phyloP scores from a whole-genome alignment of 2,113 vertebrate genomes.

The Meles meles region DNA sequence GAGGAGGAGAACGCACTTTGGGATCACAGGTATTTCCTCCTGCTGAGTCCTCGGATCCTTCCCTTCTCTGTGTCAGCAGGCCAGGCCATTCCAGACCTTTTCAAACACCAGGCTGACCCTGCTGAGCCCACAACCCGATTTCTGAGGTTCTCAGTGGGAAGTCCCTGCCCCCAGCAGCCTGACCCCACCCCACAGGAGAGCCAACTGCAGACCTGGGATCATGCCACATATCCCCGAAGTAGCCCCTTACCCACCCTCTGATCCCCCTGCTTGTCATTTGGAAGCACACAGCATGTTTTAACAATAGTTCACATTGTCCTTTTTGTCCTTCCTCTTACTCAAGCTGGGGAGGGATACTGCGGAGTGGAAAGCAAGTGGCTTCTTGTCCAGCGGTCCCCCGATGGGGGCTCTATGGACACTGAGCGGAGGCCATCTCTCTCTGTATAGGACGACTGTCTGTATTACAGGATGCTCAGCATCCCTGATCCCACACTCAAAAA shows the following conservation, averaged over 20 bases:
- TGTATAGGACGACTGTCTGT: not conserved
- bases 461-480: too few species aligned
- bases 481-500: not conserved
- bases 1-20: fast-evolving
- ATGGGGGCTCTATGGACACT: fast-evolving
- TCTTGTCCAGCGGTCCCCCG: fast-evolving
- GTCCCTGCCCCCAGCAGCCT: not conserved
- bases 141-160: too few species aligned
- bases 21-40: too few species aligned
- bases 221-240: fast-evolving
- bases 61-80: too few species aligned
- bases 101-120: not conserved
- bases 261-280: too few species aligned
- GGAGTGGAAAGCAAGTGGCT: not conserved
- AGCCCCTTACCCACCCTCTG: not conserved
- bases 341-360: fast-evolving
- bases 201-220: not conserved
- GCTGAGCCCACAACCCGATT: not conserved
- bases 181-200: not conserved
- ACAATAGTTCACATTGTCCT: fast-evolving
- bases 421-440: not conserved
- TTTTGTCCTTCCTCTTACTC: not conserved
- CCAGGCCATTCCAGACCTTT: fast-evolving
- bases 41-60: not conserved
- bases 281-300: not conserved